Conservation (phyloP, 2,888 invertebrate species). For the Meganola albula region DNA sequence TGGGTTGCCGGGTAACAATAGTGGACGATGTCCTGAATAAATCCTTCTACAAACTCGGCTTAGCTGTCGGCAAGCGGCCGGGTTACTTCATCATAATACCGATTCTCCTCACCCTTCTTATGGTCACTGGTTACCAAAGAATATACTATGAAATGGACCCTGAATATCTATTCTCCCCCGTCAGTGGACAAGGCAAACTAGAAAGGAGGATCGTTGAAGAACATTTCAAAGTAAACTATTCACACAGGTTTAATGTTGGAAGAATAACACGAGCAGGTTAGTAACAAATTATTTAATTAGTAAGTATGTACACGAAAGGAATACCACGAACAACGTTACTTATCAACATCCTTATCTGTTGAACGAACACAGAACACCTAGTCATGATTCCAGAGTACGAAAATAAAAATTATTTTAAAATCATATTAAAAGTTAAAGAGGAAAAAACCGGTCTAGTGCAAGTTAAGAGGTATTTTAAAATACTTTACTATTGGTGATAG, state of each 20-base stretch:
- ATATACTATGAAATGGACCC: conserved; percentile 94
- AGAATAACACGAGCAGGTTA: conserved; percentile 92
- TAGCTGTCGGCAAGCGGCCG: conserved; percentile 87
- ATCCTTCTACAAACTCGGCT: conserved; percentile 88
- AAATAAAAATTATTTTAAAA: no score
- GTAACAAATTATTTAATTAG: conserved; percentile 26
- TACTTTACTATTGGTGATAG: no score
- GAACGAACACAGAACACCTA: no score
- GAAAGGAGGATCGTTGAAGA: conserved; percentile 90
- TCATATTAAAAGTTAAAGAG: no score
- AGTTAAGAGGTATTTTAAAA: no score
- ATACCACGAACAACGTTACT: no score
- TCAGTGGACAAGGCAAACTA: conserved; percentile 89
- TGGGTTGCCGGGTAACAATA: conserved; percentile 84
- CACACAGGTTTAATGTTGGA: conserved; percentile 89
- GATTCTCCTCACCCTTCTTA: conserved; percentile 86
- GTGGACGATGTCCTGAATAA: conserved; percentile 89
- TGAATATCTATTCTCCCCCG: conserved; percentile 93
- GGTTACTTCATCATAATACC: conserved; percentile 94
- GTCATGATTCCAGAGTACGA: no score
- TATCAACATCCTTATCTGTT: no score
- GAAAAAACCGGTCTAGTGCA: no score
- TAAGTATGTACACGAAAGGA: no score
- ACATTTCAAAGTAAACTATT: conserved; percentile 92
- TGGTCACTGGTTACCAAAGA: conserved; percentile 92